phyloP scores from a whole-genome alignment of 2,113 vertebrate genomes.

The Ameiurus melas region DNA sequence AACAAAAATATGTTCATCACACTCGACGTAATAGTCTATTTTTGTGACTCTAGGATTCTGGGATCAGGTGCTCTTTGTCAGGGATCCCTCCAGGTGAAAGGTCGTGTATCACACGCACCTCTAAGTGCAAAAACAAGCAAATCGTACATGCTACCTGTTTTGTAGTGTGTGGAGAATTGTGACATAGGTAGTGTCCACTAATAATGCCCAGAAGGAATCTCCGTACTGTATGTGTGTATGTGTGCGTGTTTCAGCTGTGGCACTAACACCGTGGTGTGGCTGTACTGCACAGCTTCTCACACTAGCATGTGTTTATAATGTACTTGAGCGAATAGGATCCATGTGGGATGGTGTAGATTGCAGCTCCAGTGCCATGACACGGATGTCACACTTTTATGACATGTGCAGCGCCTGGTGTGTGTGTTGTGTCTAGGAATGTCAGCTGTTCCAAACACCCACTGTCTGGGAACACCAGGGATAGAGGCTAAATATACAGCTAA shows the following conservation, averaged over 20 bases:
- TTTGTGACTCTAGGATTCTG: background rate
- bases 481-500: constrained; percentile 67
- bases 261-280: background rate
- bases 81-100: background rate
- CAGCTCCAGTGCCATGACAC: constrained; percentile 1
- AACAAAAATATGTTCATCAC: background rate
- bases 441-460: constrained; percentile 61
- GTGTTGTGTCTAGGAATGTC: constrained; percentile 52
- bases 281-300: background rate
- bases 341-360: background rate
- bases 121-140: background rate
- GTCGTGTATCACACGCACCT: background rate
- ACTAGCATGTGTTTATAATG: background rate
- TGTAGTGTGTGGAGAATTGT: background rate
- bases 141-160: background rate
- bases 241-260: background rate
- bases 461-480: constrained; percentile 44
- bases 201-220: background rate
- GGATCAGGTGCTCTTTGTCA: background rate
- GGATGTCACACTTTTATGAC: background rate
- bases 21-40: background rate
- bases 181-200: too few relatives aligned
- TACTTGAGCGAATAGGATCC: background rate
- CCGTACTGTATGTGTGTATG: background rate
- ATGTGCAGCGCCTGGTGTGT: constrained; percentile 18